phyloP scores from a whole-genome alignment of 2,113 vertebrate genomes.

The Formicarius rufipectus region DNA sequence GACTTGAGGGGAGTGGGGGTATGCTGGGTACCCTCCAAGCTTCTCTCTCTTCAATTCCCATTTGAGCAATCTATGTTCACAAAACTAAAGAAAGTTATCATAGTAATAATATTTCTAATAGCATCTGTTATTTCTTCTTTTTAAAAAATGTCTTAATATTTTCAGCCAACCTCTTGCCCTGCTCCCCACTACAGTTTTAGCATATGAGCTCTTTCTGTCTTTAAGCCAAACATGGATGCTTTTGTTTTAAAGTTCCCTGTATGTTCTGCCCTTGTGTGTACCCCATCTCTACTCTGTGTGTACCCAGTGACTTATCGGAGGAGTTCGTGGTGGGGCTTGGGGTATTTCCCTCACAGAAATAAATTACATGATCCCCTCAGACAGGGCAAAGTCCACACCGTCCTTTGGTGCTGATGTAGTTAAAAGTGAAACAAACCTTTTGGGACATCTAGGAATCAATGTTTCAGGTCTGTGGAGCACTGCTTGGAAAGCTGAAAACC shows the following conservation, averaged over 20 bases:
- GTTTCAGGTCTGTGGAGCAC: background rate
- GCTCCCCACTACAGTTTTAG: background rate
- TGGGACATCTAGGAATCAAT: background rate
- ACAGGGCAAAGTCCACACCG: background rate
- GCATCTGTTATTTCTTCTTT: background rate
- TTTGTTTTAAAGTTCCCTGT: background rate
- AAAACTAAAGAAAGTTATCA: background rate
- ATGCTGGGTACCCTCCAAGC: background rate
- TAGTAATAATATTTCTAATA: background rate
- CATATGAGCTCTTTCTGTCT: background rate
- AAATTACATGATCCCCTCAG: rapidly evolving
- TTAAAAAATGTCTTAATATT: background rate
- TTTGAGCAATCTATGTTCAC: background rate
- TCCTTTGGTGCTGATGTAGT: background rate
- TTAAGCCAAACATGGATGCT: background rate
- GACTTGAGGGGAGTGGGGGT: background rate
- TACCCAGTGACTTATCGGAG: background rate
- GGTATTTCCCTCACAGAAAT: background rate
- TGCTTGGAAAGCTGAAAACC: background rate
- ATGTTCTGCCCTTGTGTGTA: background rate
- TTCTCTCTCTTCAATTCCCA: background rate
- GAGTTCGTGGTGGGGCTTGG: background rate
- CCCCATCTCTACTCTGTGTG: background rate
- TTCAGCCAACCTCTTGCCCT: background rate
- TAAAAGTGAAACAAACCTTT: background rate